phyloP scores from a whole-genome alignment of 2,797 vertebrate species.

The Psittacula derbiana region DNA sequence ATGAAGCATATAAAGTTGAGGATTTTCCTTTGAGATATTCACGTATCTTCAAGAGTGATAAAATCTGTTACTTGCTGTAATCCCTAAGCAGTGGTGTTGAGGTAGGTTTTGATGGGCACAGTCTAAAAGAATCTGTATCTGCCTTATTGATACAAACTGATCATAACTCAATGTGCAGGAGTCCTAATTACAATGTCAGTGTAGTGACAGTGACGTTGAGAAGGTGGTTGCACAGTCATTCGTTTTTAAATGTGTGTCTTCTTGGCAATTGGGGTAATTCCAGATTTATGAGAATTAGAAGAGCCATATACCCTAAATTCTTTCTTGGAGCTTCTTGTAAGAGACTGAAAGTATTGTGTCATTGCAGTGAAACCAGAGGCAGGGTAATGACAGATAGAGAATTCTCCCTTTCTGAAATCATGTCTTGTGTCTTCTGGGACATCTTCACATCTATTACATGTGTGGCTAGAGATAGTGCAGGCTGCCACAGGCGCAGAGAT shows the following conservation, averaged over 20 bases:
- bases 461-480: background rate
- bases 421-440: background rate
- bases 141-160: constrained; percentile 45
- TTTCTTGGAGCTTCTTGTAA: constrained; percentile 30
- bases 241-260: constrained; percentile 38
- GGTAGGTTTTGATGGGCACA: background rate
- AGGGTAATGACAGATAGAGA: background rate
- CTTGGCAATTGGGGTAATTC: constrained; percentile 62
- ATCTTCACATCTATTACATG: background rate
- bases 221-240: constrained; percentile 44
- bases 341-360: background rate
- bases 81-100: background rate
- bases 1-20: background rate
- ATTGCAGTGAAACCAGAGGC: background rate
- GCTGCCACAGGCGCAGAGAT: accelerated
- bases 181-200: constrained; percentile 68
- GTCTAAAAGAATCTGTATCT: constrained; percentile 32
- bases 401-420: constrained; percentile 3
- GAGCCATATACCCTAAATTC: background rate
- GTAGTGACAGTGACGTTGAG: constrained; percentile 31
- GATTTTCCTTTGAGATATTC: constrained; percentile 29
- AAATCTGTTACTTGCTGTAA: constrained; percentile 12
- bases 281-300: constrained; percentile 61
- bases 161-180: constrained; percentile 47
- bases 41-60: background rate